A percentile compares a stretch with the other conserved stretches of the same genome.
Conservation (phyloP, 1,140 invertebrate species). For the Bombus huntii region DNA sequence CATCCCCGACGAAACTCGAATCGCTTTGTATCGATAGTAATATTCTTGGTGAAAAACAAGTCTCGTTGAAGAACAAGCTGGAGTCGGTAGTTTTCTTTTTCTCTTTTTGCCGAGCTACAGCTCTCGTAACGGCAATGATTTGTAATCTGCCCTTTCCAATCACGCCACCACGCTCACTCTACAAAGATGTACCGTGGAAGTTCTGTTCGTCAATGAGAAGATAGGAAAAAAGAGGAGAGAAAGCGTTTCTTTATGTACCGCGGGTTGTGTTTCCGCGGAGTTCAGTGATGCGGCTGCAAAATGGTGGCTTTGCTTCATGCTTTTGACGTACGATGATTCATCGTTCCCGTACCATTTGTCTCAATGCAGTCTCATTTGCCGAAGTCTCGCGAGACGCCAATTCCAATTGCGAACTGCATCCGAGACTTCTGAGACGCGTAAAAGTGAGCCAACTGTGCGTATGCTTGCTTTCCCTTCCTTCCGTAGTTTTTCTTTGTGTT, state of each 20-base stretch:
- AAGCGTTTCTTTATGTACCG: slow-evolving; percentile 61
- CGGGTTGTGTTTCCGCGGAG: slow-evolving; percentile 45
- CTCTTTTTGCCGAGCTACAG: not conserved
- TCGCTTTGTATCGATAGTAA: slow-evolving; percentile 10
- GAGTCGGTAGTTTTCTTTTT: not conserved
- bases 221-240: slow-evolving; percentile 35
- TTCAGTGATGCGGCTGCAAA: slow-evolving; percentile 63
- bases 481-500: not conserved
- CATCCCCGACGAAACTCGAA: not conserved
- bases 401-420: slow-evolving; percentile 70
- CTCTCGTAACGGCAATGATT: slow-evolving; percentile 39
- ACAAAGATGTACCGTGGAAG: slow-evolving; percentile 49
- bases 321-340: slow-evolving; percentile 76
- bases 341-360: slow-evolving; percentile 74
- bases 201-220: slow-evolving; percentile 53
- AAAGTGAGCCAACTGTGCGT: slow-evolving; percentile 43
- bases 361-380: slow-evolving; percentile 72
- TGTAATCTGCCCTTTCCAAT: slow-evolving; percentile 64
- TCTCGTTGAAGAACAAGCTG: slow-evolving; percentile 1
- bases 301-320: slow-evolving; percentile 68
- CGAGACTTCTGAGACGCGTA: slow-evolving; percentile 44
- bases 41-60: slow-evolving; percentile 38
- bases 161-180: slow-evolving; percentile 38
- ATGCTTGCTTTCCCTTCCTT: not conserved
- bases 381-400: slow-evolving; percentile 68